Base-by-base conservation (phyloP, 2,888 invertebrate species). In the Archaeoteleia sp. region DNA sequence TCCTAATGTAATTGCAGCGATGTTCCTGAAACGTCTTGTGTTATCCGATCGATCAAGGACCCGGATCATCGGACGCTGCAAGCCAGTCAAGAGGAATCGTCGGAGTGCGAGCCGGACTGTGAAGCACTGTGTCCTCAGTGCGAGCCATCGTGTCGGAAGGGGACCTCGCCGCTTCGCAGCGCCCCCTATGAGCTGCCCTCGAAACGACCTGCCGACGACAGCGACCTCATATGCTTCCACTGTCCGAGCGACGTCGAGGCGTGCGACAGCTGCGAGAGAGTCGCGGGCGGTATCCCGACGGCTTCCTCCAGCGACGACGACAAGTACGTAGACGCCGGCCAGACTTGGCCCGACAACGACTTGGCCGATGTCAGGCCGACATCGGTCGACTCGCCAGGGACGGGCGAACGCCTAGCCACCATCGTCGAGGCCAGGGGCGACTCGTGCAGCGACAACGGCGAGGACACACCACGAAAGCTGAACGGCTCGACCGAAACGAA, bases 141-240 rank as follows among this genome's bases (percentile, higher is more conserved):
- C 68, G 75, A 77, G 61, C 63, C 55, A 13, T 48, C 57, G 25
- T 62, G 53, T 5, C 9, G 48, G 10, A 42, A 67, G 9, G 9
- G 17, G 14, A 29, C 49, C n/a, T 17, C 40, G 2, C 9, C 49
- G 7, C 55, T 45, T 1, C 68, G 61, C 23, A 77, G 78, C 45
- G 67, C 72, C 0, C 82, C 78, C 35, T 82, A 82, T 42, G 66
- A 78, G 48, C 70, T n/a, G n/a, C 78, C 20, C 79, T 78, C 32
- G 78, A 78, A 51, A 77, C 65, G 74, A 0, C 45, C 12, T 9
- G 75, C 35, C 65, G 74, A 78, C 45, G 81, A 83, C 13, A 71
- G 77, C 6, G 83, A 85, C 65, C 74, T 85, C 3, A 85, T 85
- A 49, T 84, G 84, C 65, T 84, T 84, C 61, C 78, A 78, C 7